Conservation (phyloP, 2,113 vertebrate genomes). For the Grus americana region DNA sequence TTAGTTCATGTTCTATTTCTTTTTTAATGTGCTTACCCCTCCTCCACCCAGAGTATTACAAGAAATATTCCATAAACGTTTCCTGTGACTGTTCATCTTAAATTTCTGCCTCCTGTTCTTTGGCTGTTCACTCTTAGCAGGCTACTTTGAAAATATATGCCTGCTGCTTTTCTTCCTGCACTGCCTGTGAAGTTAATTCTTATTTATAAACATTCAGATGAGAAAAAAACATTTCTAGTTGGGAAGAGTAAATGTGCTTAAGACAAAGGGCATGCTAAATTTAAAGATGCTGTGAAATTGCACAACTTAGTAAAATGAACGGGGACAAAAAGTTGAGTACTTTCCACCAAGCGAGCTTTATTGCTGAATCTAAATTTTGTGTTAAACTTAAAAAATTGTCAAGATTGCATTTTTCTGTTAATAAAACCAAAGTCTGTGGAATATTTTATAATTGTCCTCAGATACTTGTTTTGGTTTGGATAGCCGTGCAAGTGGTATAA, state of each 20-base stretch:
- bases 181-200: neutral
- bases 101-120: neutral
- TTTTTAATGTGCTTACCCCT: neutral
- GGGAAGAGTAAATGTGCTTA: neutral
- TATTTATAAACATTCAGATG: neutral
- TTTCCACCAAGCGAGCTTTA: neutral
- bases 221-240: neutral
- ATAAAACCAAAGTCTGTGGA: neutral
- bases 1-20: neutral
- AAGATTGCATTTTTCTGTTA: neutral
- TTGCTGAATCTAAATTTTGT: neutral
- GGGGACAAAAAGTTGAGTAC: neutral
- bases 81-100: neutral
- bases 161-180: neutral
- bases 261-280: neutral
- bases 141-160: neutral
- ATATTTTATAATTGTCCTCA: neutral
- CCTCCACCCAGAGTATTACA: neutral
- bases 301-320: neutral
- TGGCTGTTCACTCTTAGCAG: neutral
- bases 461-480: neutral
- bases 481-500: neutral
- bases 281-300: neutral
- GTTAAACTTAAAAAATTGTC: neutral
- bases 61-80: neutral